A percentile compares a stretch with the other conserved stretches of the same genome.
These are phyloP conservation scores for Drosophila aff. DNA, from an alignment of 1,140 invertebrate species.

Conservation along the genomic window DNA sequence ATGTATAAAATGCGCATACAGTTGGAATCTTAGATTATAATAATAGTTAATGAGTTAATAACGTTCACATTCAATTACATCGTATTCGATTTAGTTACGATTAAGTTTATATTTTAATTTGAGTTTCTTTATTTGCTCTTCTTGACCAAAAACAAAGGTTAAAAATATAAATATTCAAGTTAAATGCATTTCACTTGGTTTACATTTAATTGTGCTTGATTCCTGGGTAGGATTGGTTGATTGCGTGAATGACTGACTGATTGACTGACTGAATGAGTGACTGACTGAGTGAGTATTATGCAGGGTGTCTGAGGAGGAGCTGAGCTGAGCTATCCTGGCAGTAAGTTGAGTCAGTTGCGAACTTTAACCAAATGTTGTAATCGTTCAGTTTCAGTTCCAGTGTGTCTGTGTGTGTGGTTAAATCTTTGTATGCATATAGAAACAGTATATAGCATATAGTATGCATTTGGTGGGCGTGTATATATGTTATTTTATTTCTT, in stretches of 20 bases:
- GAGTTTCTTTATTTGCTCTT: slow-evolving; percentile 16
- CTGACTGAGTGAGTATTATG: slow-evolving; percentile 39
- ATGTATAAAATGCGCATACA: slow-evolving; percentile 55
- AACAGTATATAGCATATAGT: slow-evolving; percentile 80
- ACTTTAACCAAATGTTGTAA: slow-evolving; percentile 19
- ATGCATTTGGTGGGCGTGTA: slow-evolving; percentile 79
- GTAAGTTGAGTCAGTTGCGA: slow-evolving; percentile 54
- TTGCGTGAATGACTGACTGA: slow-evolving; percentile 22
- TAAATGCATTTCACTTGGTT: slow-evolving; percentile 59
- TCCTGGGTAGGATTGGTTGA: slow-evolving; percentile 30
- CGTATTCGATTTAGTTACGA: slow-evolving; percentile 57
- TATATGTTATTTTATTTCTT: slow-evolving; percentile 50
- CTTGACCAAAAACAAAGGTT: slow-evolving; percentile 22
- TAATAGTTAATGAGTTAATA: slow-evolving; percentile 68
- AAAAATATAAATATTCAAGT: slow-evolving; percentile 66
- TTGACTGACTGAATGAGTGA: slow-evolving; percentile 5
- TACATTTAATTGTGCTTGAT: slow-evolving; percentile 49
- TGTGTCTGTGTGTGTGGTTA: slow-evolving; percentile 32
- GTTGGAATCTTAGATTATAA: slow-evolving; percentile 63
- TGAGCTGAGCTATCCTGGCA: slow-evolving; percentile 55
- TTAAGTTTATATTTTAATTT: slow-evolving; percentile 45
- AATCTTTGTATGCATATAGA: slow-evolving; percentile 68
- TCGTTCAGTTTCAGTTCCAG: slow-evolving; percentile 13
- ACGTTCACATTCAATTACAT: slow-evolving; percentile 65
- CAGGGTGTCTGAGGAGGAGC: slow-evolving; percentile 50